Evolutionary conservation across 2,888 invertebrate species (phyloP).

Genomic region (Phanerotoma sp.): DNA sequence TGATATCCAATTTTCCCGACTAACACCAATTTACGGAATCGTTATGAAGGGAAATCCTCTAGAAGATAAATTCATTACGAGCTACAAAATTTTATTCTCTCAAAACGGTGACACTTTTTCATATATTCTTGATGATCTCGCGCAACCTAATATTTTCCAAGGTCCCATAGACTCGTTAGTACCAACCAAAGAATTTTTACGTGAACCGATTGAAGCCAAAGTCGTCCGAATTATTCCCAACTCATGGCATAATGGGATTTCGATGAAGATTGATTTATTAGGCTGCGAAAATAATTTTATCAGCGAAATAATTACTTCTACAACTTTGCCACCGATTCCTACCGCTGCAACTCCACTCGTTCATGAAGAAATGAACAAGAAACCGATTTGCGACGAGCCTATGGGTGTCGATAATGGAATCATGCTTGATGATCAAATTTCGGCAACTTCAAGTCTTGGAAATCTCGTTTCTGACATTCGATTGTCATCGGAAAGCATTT

Average conservation of each 20-base stretch:
- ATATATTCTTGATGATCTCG: conserved; percentile 61
- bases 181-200: conserved; percentile 67
- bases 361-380: conserved; percentile 2
- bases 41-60: conserved; percentile 70
- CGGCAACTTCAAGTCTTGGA: conserved; percentile 63
- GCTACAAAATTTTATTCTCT: conserved; percentile 73
- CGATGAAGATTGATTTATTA: conserved; percentile 72
- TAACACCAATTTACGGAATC: conserved; percentile 74
- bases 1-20: conserved; percentile 66
- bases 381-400: conserved; percentile 66
- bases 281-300: conserved; percentile 63
- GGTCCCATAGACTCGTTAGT: conserved; percentile 64
- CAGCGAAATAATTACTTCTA: no score
- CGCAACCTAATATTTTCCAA: conserved; percentile 68
- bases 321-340: conserved; percentile 21
- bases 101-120: conserved; percentile 66
- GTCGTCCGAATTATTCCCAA: conserved; percentile 71
- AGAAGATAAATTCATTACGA: conserved; percentile 74
- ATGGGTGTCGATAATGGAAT: conserved; percentile 71
- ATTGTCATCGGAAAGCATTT: conserved; percentile 36
- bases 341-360: conserved; percentile 10
- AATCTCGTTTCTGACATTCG: conserved; percentile 35
- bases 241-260: conserved; percentile 71
- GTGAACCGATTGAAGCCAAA: conserved; percentile 73
- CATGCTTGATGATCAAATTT: conserved; percentile 67